Evolutionary conservation across 2,113 vertebrate species (phyloP).

Genomic region (Theristicus caerulescens): DNA sequence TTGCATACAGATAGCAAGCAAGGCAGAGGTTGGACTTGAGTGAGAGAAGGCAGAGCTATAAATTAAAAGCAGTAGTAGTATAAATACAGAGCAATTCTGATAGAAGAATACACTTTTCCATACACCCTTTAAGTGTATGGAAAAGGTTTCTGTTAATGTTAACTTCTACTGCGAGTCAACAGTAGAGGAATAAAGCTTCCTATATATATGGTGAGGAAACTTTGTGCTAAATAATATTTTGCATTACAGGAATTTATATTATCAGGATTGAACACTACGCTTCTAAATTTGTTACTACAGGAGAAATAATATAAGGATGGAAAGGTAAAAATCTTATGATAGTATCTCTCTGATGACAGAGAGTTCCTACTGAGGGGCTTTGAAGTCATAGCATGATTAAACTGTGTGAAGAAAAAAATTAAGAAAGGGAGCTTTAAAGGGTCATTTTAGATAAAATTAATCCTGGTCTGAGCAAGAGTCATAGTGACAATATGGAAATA

Average conservation of each 20-base stretch:
- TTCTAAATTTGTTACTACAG: neutral
- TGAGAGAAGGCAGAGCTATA: constrained; percentile 3
- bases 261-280: neutral
- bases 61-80: constrained; percentile 8
- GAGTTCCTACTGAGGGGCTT: neutral
- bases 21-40: neutral
- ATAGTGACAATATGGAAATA: neutral
- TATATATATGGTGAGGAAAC: neutral
- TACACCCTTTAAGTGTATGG: neutral
- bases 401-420: neutral
- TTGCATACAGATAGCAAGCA: constrained; percentile 32
- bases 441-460: neutral
- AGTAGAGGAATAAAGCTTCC: neutral
- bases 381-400: neutral
- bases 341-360: neutral
- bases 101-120: neutral
- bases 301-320: neutral
- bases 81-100: neutral
- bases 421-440: neutral
- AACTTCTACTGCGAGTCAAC: neutral
- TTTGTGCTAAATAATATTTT: neutral
- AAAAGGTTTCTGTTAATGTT: neutral
- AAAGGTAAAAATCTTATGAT: neutral
- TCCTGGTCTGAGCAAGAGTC: neutral
- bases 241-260: neutral